Percentiles rank a stretch among this genome's conserved stretches.
Conservation (phyloP, 2,888 invertebrate genomes). For the Lagria hirta region DNA sequence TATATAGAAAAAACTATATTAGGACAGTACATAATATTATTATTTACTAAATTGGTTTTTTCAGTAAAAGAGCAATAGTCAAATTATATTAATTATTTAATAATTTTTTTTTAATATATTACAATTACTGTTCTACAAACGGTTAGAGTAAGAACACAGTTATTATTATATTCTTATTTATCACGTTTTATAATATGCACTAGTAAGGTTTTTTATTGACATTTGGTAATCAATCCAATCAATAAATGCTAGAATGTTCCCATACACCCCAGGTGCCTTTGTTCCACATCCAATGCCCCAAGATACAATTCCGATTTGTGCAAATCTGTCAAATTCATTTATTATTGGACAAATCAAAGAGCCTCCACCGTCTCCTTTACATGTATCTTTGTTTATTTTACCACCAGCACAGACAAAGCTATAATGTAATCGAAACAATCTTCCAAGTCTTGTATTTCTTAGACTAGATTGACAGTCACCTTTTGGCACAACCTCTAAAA, state of each 20-base stretch:
- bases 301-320: constrained; percentile 59
- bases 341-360: constrained; percentile 32
- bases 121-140: no score
- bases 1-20: no score
- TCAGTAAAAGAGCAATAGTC: no score
- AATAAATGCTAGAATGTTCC: constrained; percentile 51
- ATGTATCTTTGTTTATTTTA: constrained; percentile 42
- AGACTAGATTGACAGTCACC: constrained; percentile 29
- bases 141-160: no score
- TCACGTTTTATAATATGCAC: constrained; percentile 30
- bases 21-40: no score
- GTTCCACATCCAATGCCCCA: constrained; percentile 55
- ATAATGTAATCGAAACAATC: constrained; percentile 58
- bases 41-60: no score
- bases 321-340: constrained; percentile 52
- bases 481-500: constrained; percentile 33
- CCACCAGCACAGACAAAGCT: constrained; percentile 59
- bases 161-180: no score
- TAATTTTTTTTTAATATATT: no score
- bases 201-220: constrained; percentile 52
- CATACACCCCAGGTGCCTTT: constrained; percentile 56
- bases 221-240: constrained; percentile 52
- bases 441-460: constrained; percentile 42
- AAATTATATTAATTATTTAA: no score
- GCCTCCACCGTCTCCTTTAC: constrained; percentile 38